Base-by-base conservation (phyloP, 2,797 vertebrate species). In the Micrastur ruficollis region DNA sequence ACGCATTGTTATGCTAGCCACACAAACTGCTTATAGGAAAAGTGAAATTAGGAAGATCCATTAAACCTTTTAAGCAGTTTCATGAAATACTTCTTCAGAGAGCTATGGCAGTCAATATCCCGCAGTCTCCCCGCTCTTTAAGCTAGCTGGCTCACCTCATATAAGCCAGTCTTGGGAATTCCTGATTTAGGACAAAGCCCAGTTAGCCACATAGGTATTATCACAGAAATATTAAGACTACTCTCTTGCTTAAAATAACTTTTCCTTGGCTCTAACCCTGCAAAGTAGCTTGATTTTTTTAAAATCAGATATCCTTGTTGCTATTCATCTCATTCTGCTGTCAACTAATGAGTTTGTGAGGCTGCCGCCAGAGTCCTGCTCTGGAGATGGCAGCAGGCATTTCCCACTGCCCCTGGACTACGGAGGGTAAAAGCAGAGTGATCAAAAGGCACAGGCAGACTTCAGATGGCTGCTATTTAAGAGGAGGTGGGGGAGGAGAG, bases 401-500 rank as follows among this genome's bases (percentile, higher is more conserved):
- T 95, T 96, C 79, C 74, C 55, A 56, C n/a, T 31, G 36, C 71
- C 80, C 38, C 53, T 71, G 40, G 31, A 46, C 22, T 25, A 74
- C 0, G 3, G 46, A 86, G 16, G 15, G 49, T 50, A 55, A 79
- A 73, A 32, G 49, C 34, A 65, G n/a, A 72, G 47, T 27, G 72
- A 92, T 53, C 58, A 78, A 83, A 88, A 79, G 63, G 75, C 68
- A 59, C 19, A 17, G 6, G 11, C 36, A 75, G 49, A 27, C n/a
- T 62, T 81, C 25, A 78, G 14, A 85, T 13, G 20, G 52, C 62
- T 79, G 22, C 29, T 79, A 12, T 55, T 55, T 73, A 75, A 63
- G 18, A 18, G 58, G 19, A 61, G 67, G 25, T 0, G 0, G 18
- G 23, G 44, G 23, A 83, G 22, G 25, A 71, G 7, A 70, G n/a